Percentiles rank a stretch among this genome's conserved stretches.
These are phyloP conservation scores for Reticulitermes speratus DNA, from an alignment of 1,140 invertebrate genomes.

Conservation along the genomic window DNA sequence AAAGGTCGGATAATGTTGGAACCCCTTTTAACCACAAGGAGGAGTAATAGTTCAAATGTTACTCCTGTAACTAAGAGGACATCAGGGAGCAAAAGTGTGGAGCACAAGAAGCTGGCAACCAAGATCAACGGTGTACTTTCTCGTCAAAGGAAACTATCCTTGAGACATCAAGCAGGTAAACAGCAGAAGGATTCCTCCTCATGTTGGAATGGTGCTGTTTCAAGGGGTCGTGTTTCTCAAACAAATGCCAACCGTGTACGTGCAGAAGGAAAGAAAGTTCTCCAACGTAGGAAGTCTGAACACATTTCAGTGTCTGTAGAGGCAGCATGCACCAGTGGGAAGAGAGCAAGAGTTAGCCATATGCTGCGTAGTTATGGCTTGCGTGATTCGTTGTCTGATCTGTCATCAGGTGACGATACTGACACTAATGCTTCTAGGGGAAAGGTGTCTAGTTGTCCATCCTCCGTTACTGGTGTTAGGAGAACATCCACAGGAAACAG, in stretches of 20 bases:
- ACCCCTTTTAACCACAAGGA: not conserved
- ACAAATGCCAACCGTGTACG: not conserved
- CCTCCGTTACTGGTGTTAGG: not conserved
- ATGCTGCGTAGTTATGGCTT: constrained; percentile 9
- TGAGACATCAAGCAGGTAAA: not conserved
- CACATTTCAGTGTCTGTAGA: not conserved
- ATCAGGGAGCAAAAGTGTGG: constrained; percentile 38
- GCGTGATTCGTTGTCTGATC: not conserved
- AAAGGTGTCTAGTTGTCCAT: not conserved
- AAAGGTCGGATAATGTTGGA: not conserved
- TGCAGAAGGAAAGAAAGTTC: not conserved
- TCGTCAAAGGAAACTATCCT: not conserved
- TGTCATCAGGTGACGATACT: not conserved
- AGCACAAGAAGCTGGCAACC: constrained; percentile 43
- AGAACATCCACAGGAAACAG: not conserved
- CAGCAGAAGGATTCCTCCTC: not conserved
- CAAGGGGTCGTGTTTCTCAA: not conserved
- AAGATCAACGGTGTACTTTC: constrained; percentile 15
- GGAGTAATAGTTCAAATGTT: not conserved
- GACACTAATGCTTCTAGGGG: not conserved
- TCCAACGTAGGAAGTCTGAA: not conserved
- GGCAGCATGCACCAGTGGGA: too few species aligned
- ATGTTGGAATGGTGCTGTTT: not conserved
- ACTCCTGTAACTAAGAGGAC: constrained; percentile 40
- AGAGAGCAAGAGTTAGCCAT: not conserved